phyloP scores from a whole-genome alignment of 2,888 invertebrate genomes.

The Acanthoscelides obtectus region DNA sequence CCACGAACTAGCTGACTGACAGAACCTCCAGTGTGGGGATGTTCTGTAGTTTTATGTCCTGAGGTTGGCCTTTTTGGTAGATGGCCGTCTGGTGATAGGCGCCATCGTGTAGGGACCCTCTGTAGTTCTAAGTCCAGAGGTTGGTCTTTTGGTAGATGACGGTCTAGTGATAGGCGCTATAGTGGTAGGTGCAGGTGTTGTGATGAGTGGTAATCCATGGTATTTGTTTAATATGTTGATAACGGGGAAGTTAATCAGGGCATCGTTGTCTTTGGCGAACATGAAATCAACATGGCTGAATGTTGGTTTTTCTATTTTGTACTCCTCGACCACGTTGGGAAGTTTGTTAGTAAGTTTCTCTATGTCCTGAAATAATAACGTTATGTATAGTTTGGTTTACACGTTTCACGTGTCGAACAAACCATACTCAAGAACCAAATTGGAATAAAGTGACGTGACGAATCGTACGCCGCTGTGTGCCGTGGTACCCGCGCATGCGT shows the following conservation, averaged over 20 bases:
- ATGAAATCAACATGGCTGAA: constrained; percentile 1
- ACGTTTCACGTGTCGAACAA: not conserved
- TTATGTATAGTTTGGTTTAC: not conserved
- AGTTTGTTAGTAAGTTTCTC: not conserved
- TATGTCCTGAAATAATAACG: constrained; percentile 1
- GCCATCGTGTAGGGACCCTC: not conserved
- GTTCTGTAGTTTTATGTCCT: not conserved
- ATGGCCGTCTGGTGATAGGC: not conserved
- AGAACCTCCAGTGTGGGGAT: too few relatives aligned
- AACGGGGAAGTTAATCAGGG: not conserved
- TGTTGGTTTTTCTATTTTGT: not conserved
- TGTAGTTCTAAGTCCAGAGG: not conserved
- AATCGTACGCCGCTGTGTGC: too few relatives aligned
- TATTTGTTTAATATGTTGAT: constrained; percentile 1
- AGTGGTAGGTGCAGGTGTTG: not conserved
- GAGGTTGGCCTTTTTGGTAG: not conserved
- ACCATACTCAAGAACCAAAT: too few relatives aligned
- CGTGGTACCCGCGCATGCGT: too few relatives aligned
- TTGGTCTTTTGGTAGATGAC: not conserved
- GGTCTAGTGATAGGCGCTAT: not conserved
- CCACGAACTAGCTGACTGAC: not conserved
- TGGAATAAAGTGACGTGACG: too few relatives aligned
- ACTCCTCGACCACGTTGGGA: not conserved
- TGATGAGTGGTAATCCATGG: not conserved
- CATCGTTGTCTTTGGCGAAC: not conserved